Percentiles rank a stretch among this genome's conserved stretches.
These are phyloP conservation scores for Leptodactylus fallax DNA, from an alignment of 2,797 vertebrate species.

Conservation along the genomic window DNA sequence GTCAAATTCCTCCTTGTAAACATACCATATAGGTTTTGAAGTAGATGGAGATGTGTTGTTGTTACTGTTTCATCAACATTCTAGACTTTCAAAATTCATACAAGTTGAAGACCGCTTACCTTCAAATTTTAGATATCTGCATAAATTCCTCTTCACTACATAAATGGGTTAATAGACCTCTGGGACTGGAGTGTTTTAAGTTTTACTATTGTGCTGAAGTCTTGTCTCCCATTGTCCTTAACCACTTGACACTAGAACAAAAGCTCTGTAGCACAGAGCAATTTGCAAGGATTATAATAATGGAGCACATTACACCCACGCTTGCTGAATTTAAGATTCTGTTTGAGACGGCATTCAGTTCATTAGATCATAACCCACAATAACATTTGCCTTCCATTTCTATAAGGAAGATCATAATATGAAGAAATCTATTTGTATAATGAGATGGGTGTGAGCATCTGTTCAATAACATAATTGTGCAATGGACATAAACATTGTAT, in stretches of 20 bases:
- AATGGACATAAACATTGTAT: background rate
- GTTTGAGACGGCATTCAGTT: conserved; percentile 67
- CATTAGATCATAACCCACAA: conserved; percentile 57
- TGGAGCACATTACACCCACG: conserved; percentile 67
- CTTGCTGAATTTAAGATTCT: conserved; percentile 72
- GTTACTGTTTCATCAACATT: background rate
- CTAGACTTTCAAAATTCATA: background rate
- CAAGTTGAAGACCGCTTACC: background rate
- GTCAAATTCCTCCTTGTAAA: too few relatives aligned
- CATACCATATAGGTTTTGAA: too few relatives aligned
- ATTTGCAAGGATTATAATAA: conserved; percentile 76
- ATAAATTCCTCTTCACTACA: background rate
- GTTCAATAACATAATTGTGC: conserved; percentile 66
- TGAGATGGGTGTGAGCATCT: background rate
- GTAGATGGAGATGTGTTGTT: background rate
- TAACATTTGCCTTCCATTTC: conserved; percentile 30
- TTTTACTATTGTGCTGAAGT: conserved; percentile 75
- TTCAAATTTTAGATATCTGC: background rate
- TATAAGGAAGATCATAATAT: conserved; percentile 1
- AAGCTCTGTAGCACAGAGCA: conserved; percentile 77
- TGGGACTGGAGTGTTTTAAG: conserved; percentile 64
- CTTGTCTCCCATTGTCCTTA: conserved; percentile 73
- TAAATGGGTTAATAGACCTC: conserved; percentile 43
- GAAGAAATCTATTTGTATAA: conserved; percentile 23
- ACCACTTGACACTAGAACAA: conserved; percentile 76